Percentiles rank a stretch among this genome's conserved stretches.
Conservation (phyloP, 1,140 invertebrate species). For the Teleogryllus occipitalis region DNA sequence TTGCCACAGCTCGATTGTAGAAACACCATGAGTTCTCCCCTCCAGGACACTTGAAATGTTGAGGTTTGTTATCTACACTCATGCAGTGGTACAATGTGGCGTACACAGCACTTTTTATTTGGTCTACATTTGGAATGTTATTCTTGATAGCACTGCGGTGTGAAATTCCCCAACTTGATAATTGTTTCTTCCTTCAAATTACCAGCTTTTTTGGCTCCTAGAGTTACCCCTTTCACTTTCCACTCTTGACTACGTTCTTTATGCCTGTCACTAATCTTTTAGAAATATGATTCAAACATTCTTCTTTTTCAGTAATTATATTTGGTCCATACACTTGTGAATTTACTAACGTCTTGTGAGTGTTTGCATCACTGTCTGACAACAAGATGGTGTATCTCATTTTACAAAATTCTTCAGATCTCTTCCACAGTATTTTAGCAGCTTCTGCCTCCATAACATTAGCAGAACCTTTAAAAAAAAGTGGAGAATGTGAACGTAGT, state of each 20-base stretch:
- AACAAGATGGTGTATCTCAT: conserved; percentile 28
- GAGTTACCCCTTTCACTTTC: conserved; percentile 14
- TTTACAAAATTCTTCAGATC: conserved; percentile 23
- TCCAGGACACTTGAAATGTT: conserved; percentile 19
- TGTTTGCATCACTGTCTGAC: conserved; percentile 29
- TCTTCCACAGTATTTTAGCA: conserved; percentile 28
- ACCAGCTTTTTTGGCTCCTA: conserved; percentile 12
- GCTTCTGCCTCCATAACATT: conserved; percentile 23
- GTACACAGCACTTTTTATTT: no score
- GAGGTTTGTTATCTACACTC: no score
- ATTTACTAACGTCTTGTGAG: conserved; percentile 24
- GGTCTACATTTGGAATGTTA: not conserved
- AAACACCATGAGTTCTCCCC: conserved; percentile 20
- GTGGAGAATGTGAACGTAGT: conserved; percentile 14
- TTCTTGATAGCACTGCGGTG: conserved; percentile 12
- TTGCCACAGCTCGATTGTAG: conserved; percentile 13
- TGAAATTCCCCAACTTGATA: conserved; percentile 11
- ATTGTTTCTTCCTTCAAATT: conserved; percentile 21
- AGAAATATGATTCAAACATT: conserved; percentile 30
- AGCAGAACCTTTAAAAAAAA: conserved; percentile 25
- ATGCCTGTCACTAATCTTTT: conserved; percentile 23
- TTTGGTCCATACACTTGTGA: conserved; percentile 26
- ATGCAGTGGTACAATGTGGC: no score
- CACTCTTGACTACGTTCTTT: no score
- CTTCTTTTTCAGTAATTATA: conserved; percentile 27